Percentiles rank a stretch among this genome's conserved stretches.
These are phyloP conservation scores for Meteorus colon DNA, from an alignment of 2,888 invertebrate genomes.

Conservation along the genomic window DNA sequence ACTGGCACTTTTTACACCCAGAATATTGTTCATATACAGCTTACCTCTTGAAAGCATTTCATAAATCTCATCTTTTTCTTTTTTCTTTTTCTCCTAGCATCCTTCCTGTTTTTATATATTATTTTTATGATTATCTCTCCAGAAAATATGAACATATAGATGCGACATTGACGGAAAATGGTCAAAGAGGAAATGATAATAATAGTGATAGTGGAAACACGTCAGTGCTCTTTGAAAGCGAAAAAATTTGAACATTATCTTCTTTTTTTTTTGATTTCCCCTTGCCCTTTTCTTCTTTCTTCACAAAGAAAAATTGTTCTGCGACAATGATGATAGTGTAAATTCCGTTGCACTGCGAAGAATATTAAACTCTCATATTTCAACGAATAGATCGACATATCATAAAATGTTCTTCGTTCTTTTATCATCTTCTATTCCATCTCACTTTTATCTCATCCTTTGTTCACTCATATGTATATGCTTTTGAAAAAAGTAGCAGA, in stretches of 20 bases:
- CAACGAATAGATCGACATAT: neutral
- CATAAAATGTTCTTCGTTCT: neutral
- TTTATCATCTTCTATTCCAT: neutral
- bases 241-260: conserved; percentile 3
- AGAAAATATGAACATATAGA: neutral
- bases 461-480: neutral
- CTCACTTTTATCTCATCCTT: neutral
- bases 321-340: neutral
- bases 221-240: neutral
- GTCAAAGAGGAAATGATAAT: neutral
- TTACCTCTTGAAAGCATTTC: conserved; percentile 15
- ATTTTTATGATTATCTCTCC: conserved; percentile 3
- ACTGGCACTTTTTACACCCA: conserved; percentile 2
- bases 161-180: neutral
- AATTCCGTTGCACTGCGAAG: neutral
- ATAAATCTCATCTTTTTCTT: conserved; percentile 23
- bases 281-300: neutral
- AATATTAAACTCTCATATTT: neutral
- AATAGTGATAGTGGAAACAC: neutral
- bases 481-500: neutral
- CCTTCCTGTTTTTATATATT: neutral
- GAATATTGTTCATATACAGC: conserved; percentile 24
- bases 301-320: neutral
- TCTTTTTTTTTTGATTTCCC: neutral
- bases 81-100: conserved; percentile 6